These are phyloP conservation scores for Triops longicaudatus DNA, from an alignment of 1,140 invertebrate genomes.

Conservation along the genomic window DNA sequence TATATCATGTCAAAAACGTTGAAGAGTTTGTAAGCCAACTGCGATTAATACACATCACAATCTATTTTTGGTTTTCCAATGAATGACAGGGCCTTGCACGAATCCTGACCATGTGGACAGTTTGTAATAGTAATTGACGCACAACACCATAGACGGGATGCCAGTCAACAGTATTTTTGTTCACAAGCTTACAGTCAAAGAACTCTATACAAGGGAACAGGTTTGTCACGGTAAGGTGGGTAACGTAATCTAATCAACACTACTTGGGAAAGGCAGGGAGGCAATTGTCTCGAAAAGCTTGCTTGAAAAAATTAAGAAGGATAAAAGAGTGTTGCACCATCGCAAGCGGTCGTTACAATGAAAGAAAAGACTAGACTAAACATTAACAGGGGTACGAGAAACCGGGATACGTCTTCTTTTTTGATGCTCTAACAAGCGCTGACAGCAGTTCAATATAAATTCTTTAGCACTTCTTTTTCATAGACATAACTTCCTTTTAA, in stretches of 20 bases:
- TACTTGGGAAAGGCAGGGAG: neutral
- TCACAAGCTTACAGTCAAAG: neutral
- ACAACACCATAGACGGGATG: neutral
- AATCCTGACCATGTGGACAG: neutral
- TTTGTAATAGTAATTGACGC: conserved; percentile 12
- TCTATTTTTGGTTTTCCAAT: neutral
- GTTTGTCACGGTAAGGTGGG: neutral
- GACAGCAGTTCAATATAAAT: neutral
- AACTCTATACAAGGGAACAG: neutral
- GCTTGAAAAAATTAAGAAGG: neutral
- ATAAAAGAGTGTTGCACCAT: neutral
- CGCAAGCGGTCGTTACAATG: neutral
- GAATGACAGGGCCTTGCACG: neutral
- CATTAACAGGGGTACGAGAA: neutral
- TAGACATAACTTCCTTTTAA: neutral
- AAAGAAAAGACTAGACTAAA: conserved; percentile 15
- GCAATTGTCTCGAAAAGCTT: neutral
- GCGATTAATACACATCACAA: conserved; percentile 15
- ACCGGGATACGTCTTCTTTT: neutral
- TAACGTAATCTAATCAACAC: neutral
- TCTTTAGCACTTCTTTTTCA: neutral
- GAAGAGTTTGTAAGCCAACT: neutral
- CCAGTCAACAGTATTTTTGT: neutral
- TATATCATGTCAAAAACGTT: neutral
- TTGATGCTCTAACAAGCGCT: neutral